These are phyloP conservation scores for Ypsolopha sequella DNA, from an alignment of 2,888 invertebrate species.

Conservation along the genomic window DNA sequence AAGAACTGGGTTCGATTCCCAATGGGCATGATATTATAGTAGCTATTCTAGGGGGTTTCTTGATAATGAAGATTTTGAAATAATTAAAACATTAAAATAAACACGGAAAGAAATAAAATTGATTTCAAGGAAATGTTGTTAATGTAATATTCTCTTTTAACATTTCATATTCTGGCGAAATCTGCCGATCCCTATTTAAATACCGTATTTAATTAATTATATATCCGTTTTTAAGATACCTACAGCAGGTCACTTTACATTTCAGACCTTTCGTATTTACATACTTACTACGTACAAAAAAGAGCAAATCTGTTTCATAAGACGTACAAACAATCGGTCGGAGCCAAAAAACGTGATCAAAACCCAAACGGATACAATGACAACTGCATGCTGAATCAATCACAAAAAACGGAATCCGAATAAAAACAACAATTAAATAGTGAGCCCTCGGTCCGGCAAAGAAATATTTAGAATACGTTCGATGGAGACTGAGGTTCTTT, in stretches of 20 bases:
- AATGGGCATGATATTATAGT: constrained; percentile 39
- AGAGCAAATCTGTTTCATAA: constrained; percentile 45
- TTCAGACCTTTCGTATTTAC: constrained; percentile 49
- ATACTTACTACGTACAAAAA: constrained; percentile 33
- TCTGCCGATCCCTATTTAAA: too few species aligned
- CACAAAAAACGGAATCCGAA: constrained; percentile 68
- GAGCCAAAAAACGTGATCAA: constrained; percentile 54
- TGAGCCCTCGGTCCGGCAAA: constrained; percentile 41
- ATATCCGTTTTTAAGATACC: too few species aligned
- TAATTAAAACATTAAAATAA: not conserved
- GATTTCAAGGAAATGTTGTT: too few species aligned
- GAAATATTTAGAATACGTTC: constrained; percentile 64
- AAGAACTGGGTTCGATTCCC: constrained; percentile 44
- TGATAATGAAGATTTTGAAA: not conserved
- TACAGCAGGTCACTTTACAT: constrained; percentile 24
- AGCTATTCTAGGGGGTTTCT: constrained; percentile 11
- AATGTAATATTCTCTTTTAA: too few species aligned
- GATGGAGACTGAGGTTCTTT: constrained; percentile 19
- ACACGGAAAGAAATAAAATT: not conserved
- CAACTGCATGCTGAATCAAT: constrained; percentile 68
- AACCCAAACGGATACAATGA: constrained; percentile 65
- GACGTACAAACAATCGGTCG: constrained; percentile 64
- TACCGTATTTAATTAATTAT: too few species aligned
- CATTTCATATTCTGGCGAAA: too few species aligned
- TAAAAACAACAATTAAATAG: constrained; percentile 68